Base-by-base conservation (phyloP, 2,888 invertebrate genomes). In the Luperina nickerlii region DNA sequence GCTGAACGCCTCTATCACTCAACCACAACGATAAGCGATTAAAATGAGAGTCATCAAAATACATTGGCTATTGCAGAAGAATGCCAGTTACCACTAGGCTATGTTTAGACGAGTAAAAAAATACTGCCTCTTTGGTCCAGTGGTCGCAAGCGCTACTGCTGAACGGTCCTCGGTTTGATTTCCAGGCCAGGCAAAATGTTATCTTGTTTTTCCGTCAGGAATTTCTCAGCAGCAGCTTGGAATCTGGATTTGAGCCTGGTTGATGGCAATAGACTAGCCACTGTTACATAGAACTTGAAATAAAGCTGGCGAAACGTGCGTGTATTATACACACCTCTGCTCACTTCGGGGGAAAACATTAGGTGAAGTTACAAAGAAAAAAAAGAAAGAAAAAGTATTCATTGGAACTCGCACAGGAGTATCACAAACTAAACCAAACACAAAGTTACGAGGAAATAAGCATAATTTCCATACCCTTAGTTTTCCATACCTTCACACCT, bases 401-500 rank as follows among this genome's bases (percentile, higher is more conserved):
- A 9, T 60, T 60, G n/a, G n/a, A 13, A 60, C 57, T 60, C n/a
- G 4, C 57, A 60, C 57, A 60, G n/a, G 1, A 60, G 11, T n/a
- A 60, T 60, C 57, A 60, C n/a, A 60, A n/a, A 60, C 57, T 57
- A 57, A 11, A 57, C 24, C 57, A 57, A 57, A n/a, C n/a, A n/a
- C 11, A 60, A n/a, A 6, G 7, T 45, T 51, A 57, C 60, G 20
- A 38, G 70, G 71, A 48, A 57, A 79, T n/a, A 24, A 7, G 0
- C 15, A 51, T 70, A 27, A 42, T 71, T 76, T 67, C 8, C n/a
- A n/a, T n/a, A n/a, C 6, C 60, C 54, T 57, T 68, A 57, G 42
- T 45, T 67, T 80, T 48, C 66, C 32, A 32, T 45, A 80, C 42
- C 24, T 66, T 24, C 38, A 63, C 38, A 38, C 42, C 45, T 69